Evolutionary conservation across 2,888 invertebrate genomes (phyloP).

Genomic region (Ornithoptera priamus): DNA sequence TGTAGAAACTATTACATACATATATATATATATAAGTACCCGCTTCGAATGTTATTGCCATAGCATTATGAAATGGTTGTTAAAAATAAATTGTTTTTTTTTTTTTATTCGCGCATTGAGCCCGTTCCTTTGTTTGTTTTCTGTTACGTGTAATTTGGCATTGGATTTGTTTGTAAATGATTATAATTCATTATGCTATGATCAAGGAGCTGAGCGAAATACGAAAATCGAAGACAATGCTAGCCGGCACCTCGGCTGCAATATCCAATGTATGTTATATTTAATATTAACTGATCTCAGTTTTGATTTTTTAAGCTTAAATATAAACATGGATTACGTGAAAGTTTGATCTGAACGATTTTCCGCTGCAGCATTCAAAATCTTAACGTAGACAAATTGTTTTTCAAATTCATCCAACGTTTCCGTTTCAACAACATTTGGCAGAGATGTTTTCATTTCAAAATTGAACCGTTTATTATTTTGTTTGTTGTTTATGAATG

Average conservation of each 20-base stretch:
- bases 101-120: background rate
- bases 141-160: conserved; percentile 19
- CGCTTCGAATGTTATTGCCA: conserved; percentile 21
- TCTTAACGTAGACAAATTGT: background rate
- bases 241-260: conserved; percentile 30
- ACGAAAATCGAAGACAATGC: conserved; percentile 32
- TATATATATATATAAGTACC: conserved; percentile 7
- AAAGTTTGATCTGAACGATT: conserved; percentile 13
- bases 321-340: conserved; percentile 24
- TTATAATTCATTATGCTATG: conserved; percentile 31
- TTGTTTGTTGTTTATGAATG: conserved; percentile 54
- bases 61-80: conserved; percentile 28
- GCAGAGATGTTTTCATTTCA: conserved; percentile 33
- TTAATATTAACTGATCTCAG: conserved; percentile 30
- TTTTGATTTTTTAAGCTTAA: conserved; percentile 32
- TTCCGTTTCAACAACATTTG: conserved; percentile 28
- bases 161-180: conserved; percentile 20
- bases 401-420: background rate
- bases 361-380: conserved; percentile 24
- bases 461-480: conserved; percentile 51
- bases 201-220: conserved; percentile 32
- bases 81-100: too few species aligned
- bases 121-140: conserved; percentile 3
- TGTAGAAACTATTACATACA: too few species aligned
- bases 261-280: conserved; percentile 31